phyloP scores from a whole-genome alignment of 2,797 vertebrate species.

The Enteromius thamalakanensis region DNA sequence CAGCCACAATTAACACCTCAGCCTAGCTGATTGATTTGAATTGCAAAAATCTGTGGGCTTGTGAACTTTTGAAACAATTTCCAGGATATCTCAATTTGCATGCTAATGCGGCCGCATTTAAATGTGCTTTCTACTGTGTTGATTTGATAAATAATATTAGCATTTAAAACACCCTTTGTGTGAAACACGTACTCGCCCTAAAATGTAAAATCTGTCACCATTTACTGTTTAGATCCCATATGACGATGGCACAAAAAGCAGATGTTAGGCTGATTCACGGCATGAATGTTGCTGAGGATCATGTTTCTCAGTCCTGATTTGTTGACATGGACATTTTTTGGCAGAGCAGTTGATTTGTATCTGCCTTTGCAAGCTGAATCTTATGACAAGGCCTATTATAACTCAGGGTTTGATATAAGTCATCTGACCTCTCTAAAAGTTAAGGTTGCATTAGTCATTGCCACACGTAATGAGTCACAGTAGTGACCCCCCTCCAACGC shows the following conservation, averaged over 20 bases:
- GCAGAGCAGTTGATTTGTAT: constrained; percentile 1
- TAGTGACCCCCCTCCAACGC: constrained; percentile 54
- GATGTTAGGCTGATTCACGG: not conserved
- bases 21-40: constrained; percentile 28
- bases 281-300: not conserved
- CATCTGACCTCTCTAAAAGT: constrained; percentile 42
- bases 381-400: constrained; percentile 24
- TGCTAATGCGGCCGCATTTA: constrained; percentile 24
- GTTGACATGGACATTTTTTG: not conserved
- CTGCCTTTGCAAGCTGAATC: not conserved
- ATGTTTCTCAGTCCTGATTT: not conserved
- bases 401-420: constrained; percentile 8
- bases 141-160: constrained; percentile 11
- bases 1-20: not conserved
- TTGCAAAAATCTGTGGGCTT: constrained; percentile 32
- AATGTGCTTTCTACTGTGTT: not conserved
- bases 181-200: not conserved
- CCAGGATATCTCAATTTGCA: constrained; percentile 24
- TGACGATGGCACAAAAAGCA: not conserved
- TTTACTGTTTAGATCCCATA: not conserved
- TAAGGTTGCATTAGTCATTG: constrained; percentile 39
- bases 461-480: constrained; percentile 52
- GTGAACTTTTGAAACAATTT: constrained; percentile 33
- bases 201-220: not conserved
- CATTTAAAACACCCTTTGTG: constrained; percentile 14